Percentiles rank a stretch among this genome's conserved stretches.
These are phyloP conservation scores for Blastomussa wellsi DNA, from an alignment of 92 coral and sea anemone genomes.

Conservation along the genomic window DNA sequence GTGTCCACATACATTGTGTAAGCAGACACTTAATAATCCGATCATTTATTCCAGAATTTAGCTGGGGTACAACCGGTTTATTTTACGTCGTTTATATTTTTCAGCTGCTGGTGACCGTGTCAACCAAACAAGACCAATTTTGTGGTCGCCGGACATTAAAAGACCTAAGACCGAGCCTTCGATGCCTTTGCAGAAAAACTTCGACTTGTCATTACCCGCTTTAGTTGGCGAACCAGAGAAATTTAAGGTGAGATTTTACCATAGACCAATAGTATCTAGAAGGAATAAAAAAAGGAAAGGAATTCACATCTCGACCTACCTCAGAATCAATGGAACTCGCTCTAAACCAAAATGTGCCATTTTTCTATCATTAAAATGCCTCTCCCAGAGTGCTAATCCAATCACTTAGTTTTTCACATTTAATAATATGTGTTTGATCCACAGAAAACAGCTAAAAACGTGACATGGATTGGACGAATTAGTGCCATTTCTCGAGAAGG, in stretches of 20 bases:
- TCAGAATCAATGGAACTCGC: too few species aligned
- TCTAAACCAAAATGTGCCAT: too few species aligned
- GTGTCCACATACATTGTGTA: too few species aligned
- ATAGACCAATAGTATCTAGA: too few species aligned
- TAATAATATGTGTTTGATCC: neutral
- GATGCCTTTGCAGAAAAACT: constrained; percentile 18
- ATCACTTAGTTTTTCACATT: neutral
- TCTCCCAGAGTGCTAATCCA: too few species aligned
- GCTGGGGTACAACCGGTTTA: neutral
- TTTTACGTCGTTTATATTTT: neutral
- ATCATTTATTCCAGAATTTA: neutral
- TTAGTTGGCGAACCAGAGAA: constrained; percentile 53
- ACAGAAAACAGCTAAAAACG: constrained; percentile 43
- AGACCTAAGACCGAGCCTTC: constrained; percentile 76
- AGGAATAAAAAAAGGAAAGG: too few species aligned
- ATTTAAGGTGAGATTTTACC: constrained; percentile 53
- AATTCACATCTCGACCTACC: too few species aligned
- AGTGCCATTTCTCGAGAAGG: constrained; percentile 28
- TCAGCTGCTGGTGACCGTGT: constrained; percentile 68
- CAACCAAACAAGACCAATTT: constrained; percentile 22
- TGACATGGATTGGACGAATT: constrained; percentile 12
- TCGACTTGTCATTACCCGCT: constrained; percentile 56
- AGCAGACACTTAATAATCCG: too few species aligned
- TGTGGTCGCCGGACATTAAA: constrained; percentile 69
- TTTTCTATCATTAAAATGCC: too few species aligned